Percentiles rank a stretch among this genome's conserved stretches.
phyloP scores from a whole-genome alignment of 2,113 vertebrate species.

The Ondatra zibethicus region DNA sequence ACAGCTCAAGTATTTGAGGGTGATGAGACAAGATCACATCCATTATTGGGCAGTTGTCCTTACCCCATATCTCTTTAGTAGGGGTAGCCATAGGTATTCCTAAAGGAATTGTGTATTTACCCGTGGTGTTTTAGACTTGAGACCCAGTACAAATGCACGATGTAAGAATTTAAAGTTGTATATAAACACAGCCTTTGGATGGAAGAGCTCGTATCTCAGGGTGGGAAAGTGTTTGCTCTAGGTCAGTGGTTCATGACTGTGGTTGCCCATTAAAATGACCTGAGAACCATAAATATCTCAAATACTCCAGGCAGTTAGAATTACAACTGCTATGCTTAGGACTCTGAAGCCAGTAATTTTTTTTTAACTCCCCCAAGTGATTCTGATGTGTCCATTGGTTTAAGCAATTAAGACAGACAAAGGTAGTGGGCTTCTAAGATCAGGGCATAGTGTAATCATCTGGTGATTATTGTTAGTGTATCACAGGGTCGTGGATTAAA shows the following conservation, averaged over 20 bases:
- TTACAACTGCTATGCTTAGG: not conserved
- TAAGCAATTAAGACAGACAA: slow-evolving; percentile 15
- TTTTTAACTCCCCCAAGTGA: not conserved
- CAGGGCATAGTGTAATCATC: not conserved
- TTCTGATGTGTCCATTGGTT: not conserved
- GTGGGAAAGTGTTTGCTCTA: not conserved
- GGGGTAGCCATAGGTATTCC: not conserved
- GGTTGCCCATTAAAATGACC: not conserved
- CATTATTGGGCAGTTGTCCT: not conserved
- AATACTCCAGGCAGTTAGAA: not conserved
- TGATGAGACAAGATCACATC: not conserved
- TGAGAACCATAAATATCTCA: slow-evolving; percentile 26
- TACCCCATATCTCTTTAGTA: not conserved
- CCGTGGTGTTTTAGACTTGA: not conserved
- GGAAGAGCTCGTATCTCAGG: not conserved
- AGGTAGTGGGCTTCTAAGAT: not conserved
- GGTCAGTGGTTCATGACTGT: not conserved
- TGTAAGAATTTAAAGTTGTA: not conserved
- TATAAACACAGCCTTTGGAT: not conserved
- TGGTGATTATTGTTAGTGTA: not conserved
- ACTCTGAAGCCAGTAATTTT: not conserved
- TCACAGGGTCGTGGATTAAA: not conserved
- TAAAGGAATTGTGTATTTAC: not conserved
- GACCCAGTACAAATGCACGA: not conserved
- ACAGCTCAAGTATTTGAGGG: not conserved